Evolutionary conservation across 2,113 vertebrate species (phyloP), one percentile per base, ranked within the genome.

Genomic region (Silurus glanis): DNA sequence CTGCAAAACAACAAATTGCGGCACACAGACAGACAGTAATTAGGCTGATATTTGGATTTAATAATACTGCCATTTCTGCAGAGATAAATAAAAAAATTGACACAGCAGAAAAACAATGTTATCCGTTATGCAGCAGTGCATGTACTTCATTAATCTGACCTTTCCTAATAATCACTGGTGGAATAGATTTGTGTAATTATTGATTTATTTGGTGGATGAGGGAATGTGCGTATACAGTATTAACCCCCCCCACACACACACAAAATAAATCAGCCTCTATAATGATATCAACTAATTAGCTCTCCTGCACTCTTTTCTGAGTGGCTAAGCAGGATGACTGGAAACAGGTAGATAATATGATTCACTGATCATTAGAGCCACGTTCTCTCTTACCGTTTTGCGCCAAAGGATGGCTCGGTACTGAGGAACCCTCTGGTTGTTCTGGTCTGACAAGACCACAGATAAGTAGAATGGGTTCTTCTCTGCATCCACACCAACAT

Each of bases 401-500:
- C 97, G 96, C 98, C 98, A 99, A 86, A 99, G 96, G 90, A 99
- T 97, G 21, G 98, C 96, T 87, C 97, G 95, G 91, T 99, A 99
- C 90, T 99, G 98, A 87, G 98, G 98, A 90, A 99, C 94, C 17
- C 97, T 96, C 90, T 98, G 98, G 92, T 97, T 97, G 93, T 99
- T 99, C 92, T 99, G 97, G 92, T 99, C 97, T 0, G 98, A 99
- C 56, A 99, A 96, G 81, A 99, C 98, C 53, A 99, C 98, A 0
- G 97, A 99, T 87, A 99, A 93, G 91, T 98, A 97, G 94, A 99
- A 99, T 28, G 98, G 98, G 89, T 97, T 99, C 94, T 97, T 99
- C 91, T 99, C 98, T 9, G 95, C 95, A 82, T 99, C 98, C 0
- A 96, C 97, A 13, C 98, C 98, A 85, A 98, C 92, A 47, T 99